Conservation (phyloP, 2,113 vertebrate species). For the Chunga burmeisteri region DNA sequence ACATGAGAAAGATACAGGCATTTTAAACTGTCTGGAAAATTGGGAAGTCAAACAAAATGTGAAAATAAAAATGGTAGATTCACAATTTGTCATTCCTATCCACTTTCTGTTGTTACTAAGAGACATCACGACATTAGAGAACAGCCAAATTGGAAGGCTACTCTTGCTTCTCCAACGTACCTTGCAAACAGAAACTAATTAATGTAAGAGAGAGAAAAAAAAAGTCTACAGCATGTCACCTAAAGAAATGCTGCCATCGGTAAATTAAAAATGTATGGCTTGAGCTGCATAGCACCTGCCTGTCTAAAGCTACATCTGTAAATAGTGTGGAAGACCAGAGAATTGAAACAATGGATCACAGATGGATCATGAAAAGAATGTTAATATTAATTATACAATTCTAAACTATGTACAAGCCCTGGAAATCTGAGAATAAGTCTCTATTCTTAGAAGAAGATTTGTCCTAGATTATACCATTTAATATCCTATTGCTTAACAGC, state of each 20-base stretch:
- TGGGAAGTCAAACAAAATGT: neutral
- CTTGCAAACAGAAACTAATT: conserved; percentile 4
- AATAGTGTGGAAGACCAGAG: neutral
- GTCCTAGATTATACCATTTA: neutral
- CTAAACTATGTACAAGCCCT: neutral
- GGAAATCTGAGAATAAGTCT: neutral
- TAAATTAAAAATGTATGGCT: conserved; percentile 50
- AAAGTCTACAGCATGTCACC: neutral
- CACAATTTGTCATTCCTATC: neutral
- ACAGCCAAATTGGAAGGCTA: neutral
- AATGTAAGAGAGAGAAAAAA: neutral
- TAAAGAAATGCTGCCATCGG: neutral
- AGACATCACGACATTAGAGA: neutral
- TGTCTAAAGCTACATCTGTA: neutral
- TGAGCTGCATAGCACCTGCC: conserved; percentile 8
- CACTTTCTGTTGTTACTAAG: neutral
- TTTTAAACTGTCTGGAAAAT: neutral
- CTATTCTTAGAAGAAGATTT: neutral
- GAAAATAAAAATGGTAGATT: neutral
- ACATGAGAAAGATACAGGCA: neutral
- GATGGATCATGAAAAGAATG: neutral
- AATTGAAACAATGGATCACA: conserved; percentile 14
- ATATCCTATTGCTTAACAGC: neutral
- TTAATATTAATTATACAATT: neutral
- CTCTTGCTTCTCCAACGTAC: neutral